Base-by-base conservation (phyloP, 2,113 vertebrate species). In the Strigops habroptila region DNA sequence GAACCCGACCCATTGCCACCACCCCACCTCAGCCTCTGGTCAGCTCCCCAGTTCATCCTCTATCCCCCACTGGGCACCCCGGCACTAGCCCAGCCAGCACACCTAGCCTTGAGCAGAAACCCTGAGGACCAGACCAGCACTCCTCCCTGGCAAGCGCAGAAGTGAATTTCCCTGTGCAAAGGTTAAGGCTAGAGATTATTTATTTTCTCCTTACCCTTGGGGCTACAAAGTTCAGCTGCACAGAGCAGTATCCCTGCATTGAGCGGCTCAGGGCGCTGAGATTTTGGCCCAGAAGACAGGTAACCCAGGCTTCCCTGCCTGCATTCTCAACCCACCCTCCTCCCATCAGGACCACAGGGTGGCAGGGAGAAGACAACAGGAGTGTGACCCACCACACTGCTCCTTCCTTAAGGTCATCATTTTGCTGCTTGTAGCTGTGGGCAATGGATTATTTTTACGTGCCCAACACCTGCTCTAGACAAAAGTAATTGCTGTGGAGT, bases 251-350 rank as follows among this genome's bases (percentile, higher is more conserved):
- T 52, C 64, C 33, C 31, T 2, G 7, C 48, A 33, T 5, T 0
- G 0, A 86, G 59, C 0, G 0, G 22, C 39, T 70, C 2, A 3
- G 46, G 35, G 46, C 43, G 24, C 0, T 33, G 62, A 82, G 64
- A 46, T 84, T 87, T 82, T 86, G 41, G 33, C 27, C 43, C 39
- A 37, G 39, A 82, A 41, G 44, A 31, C 5, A 67, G 24, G 15
- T 30, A 77, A 53, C 27, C 11, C 3, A 2, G 30, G 24, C 25
- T 93, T 10, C 37, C 14, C 31, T 71, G n/a, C 30, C 48, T 44
- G 3, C 43, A 75, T 23, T 69, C 62, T 84, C 52, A 60, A 7
- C 13, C 39, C 60, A 27, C 9, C 8, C 19, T 74, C 28, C 23
- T 78, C 80, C 37, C 76, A 31, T 12, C 53, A 83, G 46, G 11